Conservation (phyloP, 92 coral and sea anemone species). For the Paramuricea clavata region DNA sequence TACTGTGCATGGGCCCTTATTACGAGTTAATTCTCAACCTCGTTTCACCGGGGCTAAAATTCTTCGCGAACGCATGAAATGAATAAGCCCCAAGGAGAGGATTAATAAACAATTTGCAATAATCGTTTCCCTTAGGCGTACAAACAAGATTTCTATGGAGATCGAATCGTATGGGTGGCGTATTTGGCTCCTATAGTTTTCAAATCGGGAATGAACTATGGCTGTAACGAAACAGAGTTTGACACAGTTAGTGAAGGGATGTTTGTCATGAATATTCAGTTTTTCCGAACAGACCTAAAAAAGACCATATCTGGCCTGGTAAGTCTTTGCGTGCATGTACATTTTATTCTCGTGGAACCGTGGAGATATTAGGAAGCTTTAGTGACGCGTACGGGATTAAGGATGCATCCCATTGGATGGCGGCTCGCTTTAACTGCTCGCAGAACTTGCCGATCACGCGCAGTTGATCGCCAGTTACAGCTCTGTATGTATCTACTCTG, state of each 20-base stretch:
- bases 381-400: not conserved
- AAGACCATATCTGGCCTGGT: constrained; percentile 38
- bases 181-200: not conserved
- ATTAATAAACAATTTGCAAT: no score
- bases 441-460: no score
- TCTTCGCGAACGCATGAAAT: no score
- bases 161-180: constrained; percentile 31
- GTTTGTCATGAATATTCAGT: constrained; percentile 9
- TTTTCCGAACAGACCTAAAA: constrained; percentile 4
- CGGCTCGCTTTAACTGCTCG: no score
- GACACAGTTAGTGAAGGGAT: constrained; percentile 2
- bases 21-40: no score
- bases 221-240: constrained; percentile 1
- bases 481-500: no score
- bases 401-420: no score
- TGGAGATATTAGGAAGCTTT: not conserved
- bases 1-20: no score
- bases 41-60: no score
- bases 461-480: no score
- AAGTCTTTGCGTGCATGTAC: not conserved
- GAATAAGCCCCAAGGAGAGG: no score
- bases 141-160: constrained; percentile 32
- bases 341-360: not conserved
- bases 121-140: constrained; percentile 8
- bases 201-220: not conserved